Evolutionary conservation across 2,888 invertebrate genomes (phyloP).

Genomic region (Xestia xanthographa): DNA sequence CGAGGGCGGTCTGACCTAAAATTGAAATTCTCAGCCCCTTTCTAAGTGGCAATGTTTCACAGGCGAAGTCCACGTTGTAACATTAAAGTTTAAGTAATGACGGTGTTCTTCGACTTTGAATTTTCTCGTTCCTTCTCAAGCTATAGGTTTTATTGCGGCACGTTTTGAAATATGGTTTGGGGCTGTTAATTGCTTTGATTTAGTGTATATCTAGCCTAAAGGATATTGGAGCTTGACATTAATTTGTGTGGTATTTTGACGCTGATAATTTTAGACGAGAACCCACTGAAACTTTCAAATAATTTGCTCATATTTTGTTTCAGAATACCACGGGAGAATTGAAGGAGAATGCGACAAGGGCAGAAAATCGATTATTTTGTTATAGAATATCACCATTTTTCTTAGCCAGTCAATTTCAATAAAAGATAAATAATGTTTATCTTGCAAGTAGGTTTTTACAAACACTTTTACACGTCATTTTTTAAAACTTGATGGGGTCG

Average conservation of each 20-base stretch:
- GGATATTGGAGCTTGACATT: constrained; percentile 29
- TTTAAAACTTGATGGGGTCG: no score
- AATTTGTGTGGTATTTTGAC: constrained; percentile 21
- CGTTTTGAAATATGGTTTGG: constrained; percentile 67
- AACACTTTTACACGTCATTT: no score
- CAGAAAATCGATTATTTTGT: no score
- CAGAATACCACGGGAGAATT: no score
- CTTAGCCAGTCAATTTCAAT: no score
- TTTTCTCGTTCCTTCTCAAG: constrained; percentile 66
- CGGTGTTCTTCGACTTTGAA: constrained; percentile 71
- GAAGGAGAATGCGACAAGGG: no score
- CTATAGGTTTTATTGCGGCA: constrained; percentile 71
- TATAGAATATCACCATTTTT: no score
- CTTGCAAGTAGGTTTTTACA: no score
- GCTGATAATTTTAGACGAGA: neutral
- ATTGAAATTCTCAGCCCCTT: constrained; percentile 79
- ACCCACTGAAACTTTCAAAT: neutral
- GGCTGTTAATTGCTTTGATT: constrained; percentile 63
- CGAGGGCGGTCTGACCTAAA: constrained; percentile 77
- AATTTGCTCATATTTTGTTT: neutral
- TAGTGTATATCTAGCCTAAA: constrained; percentile 38
- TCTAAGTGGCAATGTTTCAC: constrained; percentile 77
- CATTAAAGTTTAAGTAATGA: constrained; percentile 79
- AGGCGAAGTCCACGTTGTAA: constrained; percentile 69
- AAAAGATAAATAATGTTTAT: no score